Conservation (phyloP, 2,888 invertebrate genomes). For the Cloeon dipterum region DNA sequence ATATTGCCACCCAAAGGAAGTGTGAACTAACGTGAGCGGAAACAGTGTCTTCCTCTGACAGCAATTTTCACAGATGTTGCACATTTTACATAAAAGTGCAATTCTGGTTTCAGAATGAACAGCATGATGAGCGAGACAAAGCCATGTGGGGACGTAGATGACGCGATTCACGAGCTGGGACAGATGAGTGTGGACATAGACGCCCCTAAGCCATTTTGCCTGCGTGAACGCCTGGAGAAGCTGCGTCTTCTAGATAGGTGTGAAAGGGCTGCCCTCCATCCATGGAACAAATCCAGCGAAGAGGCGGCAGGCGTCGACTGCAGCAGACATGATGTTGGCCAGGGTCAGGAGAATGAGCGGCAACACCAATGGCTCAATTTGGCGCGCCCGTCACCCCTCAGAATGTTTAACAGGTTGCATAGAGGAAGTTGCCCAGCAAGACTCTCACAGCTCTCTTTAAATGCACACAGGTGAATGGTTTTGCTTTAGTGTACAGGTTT, state of each 20-base stretch:
- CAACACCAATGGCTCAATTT: too few species aligned
- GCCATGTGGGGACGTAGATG: slow-evolving; percentile 1
- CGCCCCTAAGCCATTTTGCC: not conserved
- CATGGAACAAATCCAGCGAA: not conserved
- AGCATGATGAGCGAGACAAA: not conserved
- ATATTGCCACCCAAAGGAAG: too few species aligned
- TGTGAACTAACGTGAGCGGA: too few species aligned
- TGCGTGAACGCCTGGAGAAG: slow-evolving; percentile 1
- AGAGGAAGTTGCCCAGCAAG: not conserved
- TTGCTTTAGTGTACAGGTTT: too few species aligned
- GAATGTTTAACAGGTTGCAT: too few species aligned
- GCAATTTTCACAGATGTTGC: too few species aligned
- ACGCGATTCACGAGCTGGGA: slow-evolving; percentile 5
- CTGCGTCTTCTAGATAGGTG: not conserved
- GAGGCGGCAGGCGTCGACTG: not conserved
- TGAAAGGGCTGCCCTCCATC: slow-evolving; percentile 4
- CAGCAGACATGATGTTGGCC: not conserved
- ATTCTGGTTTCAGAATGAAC: not conserved
- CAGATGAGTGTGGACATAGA: slow-evolving; percentile 1
- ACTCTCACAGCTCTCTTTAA: not conserved
- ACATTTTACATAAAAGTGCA: too few species aligned
- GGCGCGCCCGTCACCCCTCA: too few species aligned
- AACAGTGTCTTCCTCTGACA: too few species aligned
- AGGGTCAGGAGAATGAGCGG: too few species aligned
- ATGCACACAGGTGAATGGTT: too few species aligned